These are phyloP conservation scores for Pygoscelis antarcticus DNA, from an alignment of 2,113 vertebrate genomes.

Conservation along the genomic window DNA sequence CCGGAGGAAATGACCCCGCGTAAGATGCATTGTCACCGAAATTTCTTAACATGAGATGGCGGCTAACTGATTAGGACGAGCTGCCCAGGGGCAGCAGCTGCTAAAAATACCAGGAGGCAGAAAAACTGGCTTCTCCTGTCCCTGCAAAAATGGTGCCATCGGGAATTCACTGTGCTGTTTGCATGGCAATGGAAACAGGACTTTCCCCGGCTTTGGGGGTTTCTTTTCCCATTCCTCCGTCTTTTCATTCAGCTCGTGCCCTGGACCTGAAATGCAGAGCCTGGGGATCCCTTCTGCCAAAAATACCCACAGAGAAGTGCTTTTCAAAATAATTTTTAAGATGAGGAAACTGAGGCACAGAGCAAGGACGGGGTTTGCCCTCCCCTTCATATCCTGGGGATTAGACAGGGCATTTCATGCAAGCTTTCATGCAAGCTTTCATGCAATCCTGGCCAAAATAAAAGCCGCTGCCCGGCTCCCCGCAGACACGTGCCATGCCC, in stretches of 20 bases:
- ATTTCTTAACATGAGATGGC: background rate
- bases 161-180: background rate
- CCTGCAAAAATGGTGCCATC: accelerated
- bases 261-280: background rate
- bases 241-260: background rate
- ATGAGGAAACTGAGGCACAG: background rate
- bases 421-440: background rate
- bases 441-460: background rate
- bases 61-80: background rate
- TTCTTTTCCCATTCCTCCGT: background rate
- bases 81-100: background rate
- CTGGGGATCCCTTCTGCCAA: background rate
- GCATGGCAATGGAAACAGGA: background rate
- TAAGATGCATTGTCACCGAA: background rate
- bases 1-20: slow-evolving; percentile 40
- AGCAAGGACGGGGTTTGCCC: background rate
- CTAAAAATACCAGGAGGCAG: background rate
- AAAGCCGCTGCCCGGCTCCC: background rate
- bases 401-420: background rate
- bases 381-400: background rate
- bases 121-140: background rate
- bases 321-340: background rate
- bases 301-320: accelerated
- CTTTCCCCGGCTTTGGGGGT: background rate
- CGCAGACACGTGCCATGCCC: accelerated